Base-by-base conservation (phyloP, 2,888 invertebrate species). In the Dendrolimus houi region DNA sequence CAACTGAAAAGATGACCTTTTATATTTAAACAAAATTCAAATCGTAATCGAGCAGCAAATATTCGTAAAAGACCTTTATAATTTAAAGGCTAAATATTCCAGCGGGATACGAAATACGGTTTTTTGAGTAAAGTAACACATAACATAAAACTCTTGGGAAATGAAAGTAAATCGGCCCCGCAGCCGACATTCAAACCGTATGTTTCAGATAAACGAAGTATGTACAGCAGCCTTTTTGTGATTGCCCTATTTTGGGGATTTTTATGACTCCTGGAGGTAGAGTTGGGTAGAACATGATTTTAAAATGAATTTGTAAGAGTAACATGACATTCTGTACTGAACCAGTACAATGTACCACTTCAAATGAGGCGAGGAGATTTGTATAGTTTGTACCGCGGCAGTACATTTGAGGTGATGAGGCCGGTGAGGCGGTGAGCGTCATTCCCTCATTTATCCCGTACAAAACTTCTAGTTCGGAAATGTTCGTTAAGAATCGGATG, bases 261-360 rank as follows among this genome's bases (percentile, higher is more conserved):
- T 70, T 77, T 76, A 75, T 73, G 72, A 66, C 64, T 64, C 58
- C 61, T 69, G 70, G 69, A 64, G 67, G 64, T n/a, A n/a, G n/a
- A n/a, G n/a, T n/a, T n/a, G 98, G 0, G 98, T 3, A 17, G 17
- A 2, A 2, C 17, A 17, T 17, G 17, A 17, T 1, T 17, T 17
- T 17, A 17, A 17, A 17, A 17, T 17, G 3, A 17, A 3, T 17
- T 17, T 17, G 17, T 17, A 17, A 17, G 17, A 17, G 17, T 17
- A 17, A 17, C 2, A 17, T 17, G 17, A 17, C 3, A 2, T 17
- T 17, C 3, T 17, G 17, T 17, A 17, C 17, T 17, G 17, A 17
- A 17, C 2, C 17, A 17, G 2, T 17, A 17, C 17, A 17, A 17
- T 17, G 17, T 17, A 17, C 17, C 17, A 17, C 17, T 3, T 17